Evolutionary conservation across 92 coral and sea anemone genomes (phyloP), one percentile per base, ranked within the genome.

Genomic region (Diadumene lineata): DNA sequence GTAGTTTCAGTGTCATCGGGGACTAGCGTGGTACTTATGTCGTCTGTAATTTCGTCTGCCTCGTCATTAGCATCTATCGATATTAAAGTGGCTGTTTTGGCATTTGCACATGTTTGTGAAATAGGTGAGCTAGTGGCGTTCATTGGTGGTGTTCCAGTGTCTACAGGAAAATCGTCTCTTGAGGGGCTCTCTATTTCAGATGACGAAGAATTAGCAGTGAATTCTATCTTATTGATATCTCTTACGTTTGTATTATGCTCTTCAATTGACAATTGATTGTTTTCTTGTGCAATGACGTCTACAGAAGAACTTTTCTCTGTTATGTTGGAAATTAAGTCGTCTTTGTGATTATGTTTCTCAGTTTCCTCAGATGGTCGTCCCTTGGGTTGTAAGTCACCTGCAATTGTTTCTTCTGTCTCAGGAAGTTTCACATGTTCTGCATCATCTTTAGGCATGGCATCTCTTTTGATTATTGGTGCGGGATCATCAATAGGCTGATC

Each of bases 1-100:
- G 77, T 56, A 10, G 64, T 27, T 60, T 72, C 77, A 38, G 22
- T 32, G 31, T 72, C 67, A 22, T 56, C 77, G 17, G 66, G 66
- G 38, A 72, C 56, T 56, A 72, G 34, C 33, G 77, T 72, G 6
- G 30, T 61, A 21, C 53, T 56, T 26, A 19, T 31, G 3, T 72
- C 77, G 3, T 56, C 66, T 55, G 60, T 44, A 21, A 53, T 10
- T 30, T 46, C 34, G 18, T 50, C 74, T 25, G 26, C 26, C 8
- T 13, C 26, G 0, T 55, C 10, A 19, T 22, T 33, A 57, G 25
- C 46, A 17, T 34, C 66, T 22, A 72, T 56, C 15, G 43, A 21
- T 57, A 72, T 61, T 1, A 72, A 43, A 34, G 66, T 33, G 17
- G 77, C 51, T 31, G 77, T 72, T n/a, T 1, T 29, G n/a, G 1